Percentiles rank a stretch among this genome's conserved stretches.
phyloP scores from a whole-genome alignment of 2,113 vertebrate genomes.

The Colaptes auratus region DNA sequence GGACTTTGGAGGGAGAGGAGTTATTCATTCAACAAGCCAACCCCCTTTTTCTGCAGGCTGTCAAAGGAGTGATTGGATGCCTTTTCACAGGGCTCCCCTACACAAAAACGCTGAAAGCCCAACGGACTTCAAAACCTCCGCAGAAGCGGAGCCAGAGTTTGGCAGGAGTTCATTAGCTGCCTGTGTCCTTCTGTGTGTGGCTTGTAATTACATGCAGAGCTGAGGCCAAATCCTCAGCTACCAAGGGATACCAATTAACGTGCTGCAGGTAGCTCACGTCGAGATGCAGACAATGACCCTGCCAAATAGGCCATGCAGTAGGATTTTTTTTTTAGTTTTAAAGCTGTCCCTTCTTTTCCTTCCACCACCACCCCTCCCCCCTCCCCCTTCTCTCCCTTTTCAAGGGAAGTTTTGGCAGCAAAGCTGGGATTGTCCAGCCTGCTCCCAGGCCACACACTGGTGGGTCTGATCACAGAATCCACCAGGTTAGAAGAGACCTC shows the following conservation, averaged over 20 bases:
- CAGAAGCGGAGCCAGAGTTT: constrained; percentile 74
- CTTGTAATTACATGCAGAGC: constrained; percentile 79
- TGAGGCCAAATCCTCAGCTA: constrained; percentile 75
- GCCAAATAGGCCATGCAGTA: not conserved
- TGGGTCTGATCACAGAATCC: not conserved
- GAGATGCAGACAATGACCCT: not conserved
- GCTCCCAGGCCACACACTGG: not conserved
- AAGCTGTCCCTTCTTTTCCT: not conserved
- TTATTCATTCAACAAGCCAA: constrained; percentile 75
- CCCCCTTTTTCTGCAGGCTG: constrained; percentile 58
- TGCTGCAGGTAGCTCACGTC: constrained; percentile 55
- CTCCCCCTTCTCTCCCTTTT: not conserved
- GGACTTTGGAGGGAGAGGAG: constrained; percentile 52
- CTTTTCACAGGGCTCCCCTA: constrained; percentile 74
- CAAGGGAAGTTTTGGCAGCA: not conserved
- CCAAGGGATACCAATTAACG: constrained; percentile 74
- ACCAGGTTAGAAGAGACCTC: too few relatives aligned
- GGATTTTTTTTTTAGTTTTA: not conserved
- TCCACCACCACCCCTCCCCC: too few relatives aligned
- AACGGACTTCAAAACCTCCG: constrained; percentile 72
- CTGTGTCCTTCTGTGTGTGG: constrained; percentile 80
- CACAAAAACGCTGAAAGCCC: constrained; percentile 77
- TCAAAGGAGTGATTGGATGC: constrained; percentile 73
- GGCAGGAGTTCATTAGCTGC: constrained; percentile 77
- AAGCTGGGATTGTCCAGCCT: not conserved